Conservation (phyloP, 2,113 vertebrate species). For the Ardeotis arabs region DNA sequence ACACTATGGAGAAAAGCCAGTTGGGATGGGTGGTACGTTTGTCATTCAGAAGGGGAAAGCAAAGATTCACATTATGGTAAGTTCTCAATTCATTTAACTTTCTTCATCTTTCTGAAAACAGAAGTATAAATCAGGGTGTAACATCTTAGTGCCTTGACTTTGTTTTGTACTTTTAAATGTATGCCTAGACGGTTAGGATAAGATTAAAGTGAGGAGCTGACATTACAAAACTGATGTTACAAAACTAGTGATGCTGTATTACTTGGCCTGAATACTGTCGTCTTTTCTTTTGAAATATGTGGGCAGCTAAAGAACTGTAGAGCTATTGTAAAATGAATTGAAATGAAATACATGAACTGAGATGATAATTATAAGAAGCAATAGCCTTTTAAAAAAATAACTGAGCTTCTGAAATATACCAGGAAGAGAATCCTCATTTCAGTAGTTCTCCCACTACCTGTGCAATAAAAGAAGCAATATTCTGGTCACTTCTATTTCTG, state of each 20-base stretch:
- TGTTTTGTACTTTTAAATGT: not conserved
- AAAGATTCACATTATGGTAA: constrained; percentile 95
- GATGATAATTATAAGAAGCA: not conserved
- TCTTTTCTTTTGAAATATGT: not conserved
- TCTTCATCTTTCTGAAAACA: not conserved
- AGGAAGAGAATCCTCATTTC: not conserved
- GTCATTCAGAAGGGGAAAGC: constrained; percentile 92
- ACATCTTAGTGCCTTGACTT: not conserved
- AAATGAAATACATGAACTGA: not conserved
- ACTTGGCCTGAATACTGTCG: not conserved
- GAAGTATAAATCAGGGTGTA: not conserved
- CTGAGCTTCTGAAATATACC: not conserved
- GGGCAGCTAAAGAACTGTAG: not conserved
- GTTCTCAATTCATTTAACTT: not conserved
- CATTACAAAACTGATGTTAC: not conserved
- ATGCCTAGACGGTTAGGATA: not conserved
- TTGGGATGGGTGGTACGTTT: constrained; percentile 94
- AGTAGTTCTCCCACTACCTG: not conserved
- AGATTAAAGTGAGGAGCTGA: not conserved
- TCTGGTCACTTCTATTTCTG: not conserved
- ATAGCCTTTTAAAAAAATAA: not conserved
- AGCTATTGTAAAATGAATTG: not conserved
- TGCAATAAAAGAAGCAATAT: not conserved
- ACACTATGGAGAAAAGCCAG: constrained; percentile 85
- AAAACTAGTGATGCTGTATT: not conserved